Evolutionary conservation across 2,797 vertebrate species (phyloP), one percentile per base, ranked within the genome.

Genomic region (Cirrhinus mrigala): DNA sequence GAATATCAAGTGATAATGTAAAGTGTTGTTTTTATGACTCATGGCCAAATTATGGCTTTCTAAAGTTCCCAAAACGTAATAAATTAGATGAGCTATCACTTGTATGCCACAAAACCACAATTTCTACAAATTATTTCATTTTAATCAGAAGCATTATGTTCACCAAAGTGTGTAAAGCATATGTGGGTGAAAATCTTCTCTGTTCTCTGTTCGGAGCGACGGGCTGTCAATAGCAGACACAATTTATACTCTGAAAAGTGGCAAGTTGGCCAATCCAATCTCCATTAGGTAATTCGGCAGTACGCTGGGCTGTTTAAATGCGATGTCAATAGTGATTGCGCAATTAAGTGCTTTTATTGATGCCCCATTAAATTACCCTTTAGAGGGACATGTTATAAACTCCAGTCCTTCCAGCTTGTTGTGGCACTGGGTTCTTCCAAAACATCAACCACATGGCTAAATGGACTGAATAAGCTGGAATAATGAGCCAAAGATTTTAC

Each of bases 341-440:
- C 96, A 97, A 97, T 97, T 97, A 97, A 96, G 95, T 95, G 94
- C 96, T 96, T 96, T 94, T 96, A 96, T 95, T 92, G 96, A 96
- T 95, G 95, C 95, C 92, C 96, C 95, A 95, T 97, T 96, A 97
- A 96, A 93, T 90, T 89, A 91, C 87, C 90, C 90, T 92, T 92
- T 92, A 86, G 74, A 92, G 87, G 77, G 82, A 90, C 89, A 88
- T 85, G 83, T 93, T 89, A 92, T 91, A 90, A 92, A 93, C 90
- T 91, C 87, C 83, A 74, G 40, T 83, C 81, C 75, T 79, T 79
- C 27, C 70, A 81, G 77, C 79, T 78, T 58, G 75, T 64, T 82
- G 48, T 85, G 88, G 85, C 87, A 88, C 82, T n/a, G 10, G 76
- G 75, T 60, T 85, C 75, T 86, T 69, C 66, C 73, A 58, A 84